Evolutionary conservation across 2,888 invertebrate genomes (phyloP).

Genomic region (Sphaerophoria rueppellii): DNA sequence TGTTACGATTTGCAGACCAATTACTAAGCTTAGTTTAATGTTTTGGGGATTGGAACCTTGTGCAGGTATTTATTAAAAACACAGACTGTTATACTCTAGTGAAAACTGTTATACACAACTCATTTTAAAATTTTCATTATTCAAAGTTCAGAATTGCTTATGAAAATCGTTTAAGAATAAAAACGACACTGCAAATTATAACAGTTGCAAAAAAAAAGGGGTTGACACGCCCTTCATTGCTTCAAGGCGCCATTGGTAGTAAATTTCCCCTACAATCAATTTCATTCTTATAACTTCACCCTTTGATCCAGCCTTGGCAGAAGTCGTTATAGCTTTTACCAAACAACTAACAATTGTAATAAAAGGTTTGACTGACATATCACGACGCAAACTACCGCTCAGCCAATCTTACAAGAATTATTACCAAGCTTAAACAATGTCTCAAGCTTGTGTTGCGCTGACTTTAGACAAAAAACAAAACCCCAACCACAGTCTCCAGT

Average conservation of each 20-base stretch:
- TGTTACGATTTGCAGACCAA: no score
- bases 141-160: no score
- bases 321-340: constrained; percentile 33
- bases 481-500: constrained; percentile 35
- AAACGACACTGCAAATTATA: no score
- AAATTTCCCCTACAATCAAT: background rate
- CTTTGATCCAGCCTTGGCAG: constrained; percentile 23
- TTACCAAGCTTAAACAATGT: constrained; percentile 66
- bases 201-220: no score
- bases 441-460: constrained; percentile 27
- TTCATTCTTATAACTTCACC: background rate
- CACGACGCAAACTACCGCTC: constrained; percentile 56
- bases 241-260: background rate
- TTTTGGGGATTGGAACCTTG: no score
- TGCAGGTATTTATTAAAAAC: no score
- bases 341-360: constrained; percentile 43
- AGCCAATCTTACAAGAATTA: constrained; percentile 59
- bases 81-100: no score
- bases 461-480: constrained; percentile 35
- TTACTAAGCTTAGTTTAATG: no score
- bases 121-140: no score
- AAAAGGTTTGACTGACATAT: constrained; percentile 73
- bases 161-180: no score
- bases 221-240: background rate
- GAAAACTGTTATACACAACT: no score